Evolutionary conservation across 2,888 invertebrate genomes (phyloP).

Genomic region (Nemotelus pantherinus): DNA sequence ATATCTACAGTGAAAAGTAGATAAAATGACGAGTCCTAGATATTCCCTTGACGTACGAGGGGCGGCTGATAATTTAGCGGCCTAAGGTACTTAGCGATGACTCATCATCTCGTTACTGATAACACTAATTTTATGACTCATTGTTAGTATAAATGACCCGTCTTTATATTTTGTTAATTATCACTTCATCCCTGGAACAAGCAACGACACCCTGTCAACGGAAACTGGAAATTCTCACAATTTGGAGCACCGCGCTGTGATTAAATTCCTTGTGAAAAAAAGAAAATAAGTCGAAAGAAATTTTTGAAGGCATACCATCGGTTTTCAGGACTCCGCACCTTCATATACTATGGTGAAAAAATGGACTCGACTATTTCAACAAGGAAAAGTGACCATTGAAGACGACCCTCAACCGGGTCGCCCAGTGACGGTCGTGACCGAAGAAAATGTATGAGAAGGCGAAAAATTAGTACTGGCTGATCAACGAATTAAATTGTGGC

Average conservation of each 20-base stretch:
- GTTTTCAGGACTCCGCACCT: background rate
- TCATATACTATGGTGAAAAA: background rate
- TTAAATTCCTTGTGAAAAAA: background rate
- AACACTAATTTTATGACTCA: too few species aligned
- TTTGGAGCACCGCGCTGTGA: background rate
- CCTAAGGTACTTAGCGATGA: too few species aligned
- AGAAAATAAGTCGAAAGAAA: background rate
- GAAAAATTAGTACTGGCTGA: background rate
- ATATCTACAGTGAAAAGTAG: too few species aligned
- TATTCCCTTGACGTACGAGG: too few species aligned
- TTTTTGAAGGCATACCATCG: background rate
- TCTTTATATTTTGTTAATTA: too few species aligned
- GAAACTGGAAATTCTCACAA: background rate
- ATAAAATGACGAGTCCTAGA: too few species aligned
- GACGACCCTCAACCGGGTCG: too few species aligned
- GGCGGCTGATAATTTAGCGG: too few species aligned
- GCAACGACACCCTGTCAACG: too few species aligned
- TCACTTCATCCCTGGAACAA: too few species aligned
- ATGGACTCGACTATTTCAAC: background rate
- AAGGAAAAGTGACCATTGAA: background rate
- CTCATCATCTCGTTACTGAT: too few species aligned
- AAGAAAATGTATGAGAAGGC: background rate
- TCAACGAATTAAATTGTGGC: background rate
- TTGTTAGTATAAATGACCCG: too few species aligned
- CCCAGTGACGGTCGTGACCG: background rate